These are phyloP conservation scores for Urocitellus parryii DNA, from an alignment of 2,113 vertebrate genomes.

Conservation along the genomic window DNA sequence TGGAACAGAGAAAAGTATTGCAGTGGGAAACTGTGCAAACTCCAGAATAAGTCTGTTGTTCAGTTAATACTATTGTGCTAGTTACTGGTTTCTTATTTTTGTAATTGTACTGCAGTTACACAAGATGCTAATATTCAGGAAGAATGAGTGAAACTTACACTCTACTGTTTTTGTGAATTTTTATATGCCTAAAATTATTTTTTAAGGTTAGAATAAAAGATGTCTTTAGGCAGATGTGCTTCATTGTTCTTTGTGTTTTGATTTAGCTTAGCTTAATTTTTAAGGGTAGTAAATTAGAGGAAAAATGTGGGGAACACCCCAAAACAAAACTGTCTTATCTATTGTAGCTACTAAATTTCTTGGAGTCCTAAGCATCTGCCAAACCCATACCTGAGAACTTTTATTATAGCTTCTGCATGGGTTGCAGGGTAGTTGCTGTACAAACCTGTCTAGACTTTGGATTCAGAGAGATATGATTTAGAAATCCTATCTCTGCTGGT, in stretches of 20 bases:
- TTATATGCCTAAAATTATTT: neutral
- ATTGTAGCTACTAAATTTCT: neutral
- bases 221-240: neutral
- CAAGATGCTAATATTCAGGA: neutral
- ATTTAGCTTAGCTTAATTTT: neutral
- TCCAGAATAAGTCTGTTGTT: neutral
- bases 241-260: constrained; percentile 44
- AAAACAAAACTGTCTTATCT: constrained; percentile 2
- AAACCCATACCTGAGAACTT: neutral
- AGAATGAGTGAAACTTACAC: neutral
- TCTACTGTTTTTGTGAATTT: neutral
- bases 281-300: neutral
- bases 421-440: neutral
- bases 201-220: constrained; percentile 13
- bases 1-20: neutral
- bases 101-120: neutral
- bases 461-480: constrained; percentile 5
- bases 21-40: neutral
- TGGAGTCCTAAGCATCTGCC: neutral
- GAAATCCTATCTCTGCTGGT: neutral
- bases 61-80: neutral
- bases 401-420: neutral
- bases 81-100: neutral
- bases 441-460: neutral
- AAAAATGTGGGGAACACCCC: neutral